Conservation (phyloP, 2,888 invertebrate genomes). For the Tromatobia lineatoria region DNA sequence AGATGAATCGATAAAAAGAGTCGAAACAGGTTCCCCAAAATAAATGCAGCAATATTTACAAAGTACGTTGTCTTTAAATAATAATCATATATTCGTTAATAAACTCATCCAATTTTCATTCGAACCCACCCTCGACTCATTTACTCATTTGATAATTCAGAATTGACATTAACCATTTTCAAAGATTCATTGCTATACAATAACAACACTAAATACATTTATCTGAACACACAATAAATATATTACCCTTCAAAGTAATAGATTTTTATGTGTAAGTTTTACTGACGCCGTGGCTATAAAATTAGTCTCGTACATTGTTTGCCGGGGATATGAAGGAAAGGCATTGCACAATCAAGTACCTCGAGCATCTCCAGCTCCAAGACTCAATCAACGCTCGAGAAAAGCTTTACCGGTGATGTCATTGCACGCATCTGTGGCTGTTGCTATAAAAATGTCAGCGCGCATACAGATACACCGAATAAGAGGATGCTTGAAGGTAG, state of each 20-base stretch:
- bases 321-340: not conserved
- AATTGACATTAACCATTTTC: not conserved
- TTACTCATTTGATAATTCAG: not conserved
- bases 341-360: not conserved
- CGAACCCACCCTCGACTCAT: too few species aligned
- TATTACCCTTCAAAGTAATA: not conserved
- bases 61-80: not conserved
- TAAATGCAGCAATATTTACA: not conserved
- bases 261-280: not conserved
- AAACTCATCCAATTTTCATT: not conserved
- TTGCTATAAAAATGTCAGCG: conserved; percentile 48
- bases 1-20: too few species aligned
- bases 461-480: conserved; percentile 31
- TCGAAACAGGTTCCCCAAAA: not conserved
- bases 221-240: not conserved
- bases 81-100: not conserved
- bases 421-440: conserved; percentile 36
- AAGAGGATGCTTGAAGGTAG: not conserved
- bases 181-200: not conserved
- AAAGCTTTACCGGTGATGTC: conserved; percentile 44
- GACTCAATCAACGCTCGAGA: conserved; percentile 31
- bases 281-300: not conserved
- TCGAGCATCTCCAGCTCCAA: too few species aligned
- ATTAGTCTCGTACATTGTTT: not conserved
- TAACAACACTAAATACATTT: not conserved